These are phyloP conservation scores for Beaufortia kweichowensis DNA, from an alignment of 2,113 vertebrate genomes.

Conservation along the genomic window DNA sequence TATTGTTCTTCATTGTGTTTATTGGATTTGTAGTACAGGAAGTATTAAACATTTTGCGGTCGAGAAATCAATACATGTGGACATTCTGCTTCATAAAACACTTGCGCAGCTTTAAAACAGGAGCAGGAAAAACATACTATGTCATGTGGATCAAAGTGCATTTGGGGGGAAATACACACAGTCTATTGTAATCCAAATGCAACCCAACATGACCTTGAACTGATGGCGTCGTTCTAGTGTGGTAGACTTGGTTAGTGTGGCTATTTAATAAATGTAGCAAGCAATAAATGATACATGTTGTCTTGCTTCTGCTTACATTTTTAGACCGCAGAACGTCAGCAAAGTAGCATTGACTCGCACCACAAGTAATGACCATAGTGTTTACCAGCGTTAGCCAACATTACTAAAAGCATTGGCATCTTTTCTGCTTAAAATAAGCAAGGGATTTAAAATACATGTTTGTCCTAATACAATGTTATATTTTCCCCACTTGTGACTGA, in stretches of 20 bases:
- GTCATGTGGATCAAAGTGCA: neutral
- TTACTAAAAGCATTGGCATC: neutral
- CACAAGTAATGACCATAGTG: neutral
- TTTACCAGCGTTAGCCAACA: neutral
- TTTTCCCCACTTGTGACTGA: constrained; percentile 3
- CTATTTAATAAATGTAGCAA: constrained; percentile 14
- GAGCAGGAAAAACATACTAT: neutral
- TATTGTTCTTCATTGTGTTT: neutral
- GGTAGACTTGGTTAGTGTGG: neutral
- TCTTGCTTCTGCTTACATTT: neutral
- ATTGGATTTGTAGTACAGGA: neutral
- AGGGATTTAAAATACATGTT: neutral
- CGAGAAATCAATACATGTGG: neutral
- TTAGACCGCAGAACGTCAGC: neutral
- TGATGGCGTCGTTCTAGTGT: neutral
- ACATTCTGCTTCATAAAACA: constrained; percentile 4
- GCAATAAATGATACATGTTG: neutral
- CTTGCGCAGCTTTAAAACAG: neutral
- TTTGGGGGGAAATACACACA: neutral
- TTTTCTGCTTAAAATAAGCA: neutral
- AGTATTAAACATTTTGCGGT: neutral
- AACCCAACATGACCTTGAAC: constrained; percentile 9
- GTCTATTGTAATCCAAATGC: neutral
- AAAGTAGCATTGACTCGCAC: neutral
- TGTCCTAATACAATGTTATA: neutral